Evolutionary conservation across 2,113 vertebrate genomes (phyloP).

Genomic region (Pycnonotus jocosus): DNA sequence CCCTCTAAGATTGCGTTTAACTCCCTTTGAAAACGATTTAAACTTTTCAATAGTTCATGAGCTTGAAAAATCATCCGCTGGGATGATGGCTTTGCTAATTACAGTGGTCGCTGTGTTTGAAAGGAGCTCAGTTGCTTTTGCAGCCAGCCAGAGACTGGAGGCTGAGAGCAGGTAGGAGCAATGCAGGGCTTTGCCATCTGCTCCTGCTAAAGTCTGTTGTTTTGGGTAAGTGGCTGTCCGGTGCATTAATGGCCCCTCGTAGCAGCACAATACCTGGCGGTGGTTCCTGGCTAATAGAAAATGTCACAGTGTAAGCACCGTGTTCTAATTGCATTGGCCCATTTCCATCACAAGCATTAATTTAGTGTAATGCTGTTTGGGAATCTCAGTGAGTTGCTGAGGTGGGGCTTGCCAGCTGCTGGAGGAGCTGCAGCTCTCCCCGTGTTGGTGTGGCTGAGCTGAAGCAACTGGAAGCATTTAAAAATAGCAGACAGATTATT

Average conservation of each 20-base stretch:
- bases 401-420: background rate
- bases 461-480: background rate
- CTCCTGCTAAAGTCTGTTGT: background rate
- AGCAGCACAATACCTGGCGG: background rate
- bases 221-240: background rate
- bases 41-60: background rate
- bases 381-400: background rate
- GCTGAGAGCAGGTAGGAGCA: background rate
- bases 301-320: background rate
- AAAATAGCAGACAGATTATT: background rate
- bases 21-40: background rate
- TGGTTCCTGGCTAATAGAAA: slow-evolving; percentile 10
- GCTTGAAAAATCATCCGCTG: background rate
- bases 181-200: background rate
- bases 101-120: background rate
- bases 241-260: background rate
- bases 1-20: background rate
- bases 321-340: slow-evolving; percentile 13
- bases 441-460: background rate
- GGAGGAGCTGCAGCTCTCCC: background rate
- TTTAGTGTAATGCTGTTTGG: slow-evolving; percentile 6
- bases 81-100: background rate
- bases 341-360: slow-evolving; percentile 43
- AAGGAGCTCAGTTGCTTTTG: background rate
- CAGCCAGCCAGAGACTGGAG: background rate